Conservation (phyloP, 2,113 vertebrate genomes). For the Melospiza georgiana region DNA sequence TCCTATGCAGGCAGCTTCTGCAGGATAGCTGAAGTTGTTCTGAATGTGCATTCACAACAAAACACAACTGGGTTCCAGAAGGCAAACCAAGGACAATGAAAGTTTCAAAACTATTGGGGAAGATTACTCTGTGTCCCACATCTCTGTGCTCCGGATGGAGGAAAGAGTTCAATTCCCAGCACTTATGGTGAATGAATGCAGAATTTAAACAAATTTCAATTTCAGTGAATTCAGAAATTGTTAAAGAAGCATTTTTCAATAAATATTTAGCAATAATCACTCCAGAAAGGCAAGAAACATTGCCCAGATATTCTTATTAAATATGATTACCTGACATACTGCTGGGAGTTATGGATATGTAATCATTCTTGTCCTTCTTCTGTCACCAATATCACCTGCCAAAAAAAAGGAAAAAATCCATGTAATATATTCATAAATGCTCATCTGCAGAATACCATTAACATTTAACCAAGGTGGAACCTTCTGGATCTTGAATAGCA, state of each 20-base stretch:
- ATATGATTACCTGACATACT: constrained; percentile 80
- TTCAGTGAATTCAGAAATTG: not conserved
- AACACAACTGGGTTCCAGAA: not conserved
- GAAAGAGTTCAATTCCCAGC: not conserved
- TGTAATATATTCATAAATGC: not conserved
- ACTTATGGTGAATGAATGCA: not conserved
- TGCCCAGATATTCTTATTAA: not conserved
- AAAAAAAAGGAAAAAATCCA: not conserved
- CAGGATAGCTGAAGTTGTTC: not conserved
- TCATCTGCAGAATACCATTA: not conserved
- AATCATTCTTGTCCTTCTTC: constrained; percentile 73
- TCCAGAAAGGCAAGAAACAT: not conserved
- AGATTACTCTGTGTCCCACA: not conserved
- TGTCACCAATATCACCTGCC: constrained; percentile 66
- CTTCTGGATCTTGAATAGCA: not conserved
- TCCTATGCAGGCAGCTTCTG: not conserved
- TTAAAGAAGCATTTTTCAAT: not conserved
- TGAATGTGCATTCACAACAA: not conserved
- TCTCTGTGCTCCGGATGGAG: not conserved
- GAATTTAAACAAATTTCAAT: too few relatives aligned
- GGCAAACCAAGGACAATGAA: not conserved
- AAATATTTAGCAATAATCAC: not conserved
- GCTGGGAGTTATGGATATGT: constrained; percentile 79
- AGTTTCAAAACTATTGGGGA: not conserved
- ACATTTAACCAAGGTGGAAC: not conserved